Evolutionary conservation across 2,797 vertebrate genomes (phyloP).

Genomic region (Crocidura indochinensis): DNA sequence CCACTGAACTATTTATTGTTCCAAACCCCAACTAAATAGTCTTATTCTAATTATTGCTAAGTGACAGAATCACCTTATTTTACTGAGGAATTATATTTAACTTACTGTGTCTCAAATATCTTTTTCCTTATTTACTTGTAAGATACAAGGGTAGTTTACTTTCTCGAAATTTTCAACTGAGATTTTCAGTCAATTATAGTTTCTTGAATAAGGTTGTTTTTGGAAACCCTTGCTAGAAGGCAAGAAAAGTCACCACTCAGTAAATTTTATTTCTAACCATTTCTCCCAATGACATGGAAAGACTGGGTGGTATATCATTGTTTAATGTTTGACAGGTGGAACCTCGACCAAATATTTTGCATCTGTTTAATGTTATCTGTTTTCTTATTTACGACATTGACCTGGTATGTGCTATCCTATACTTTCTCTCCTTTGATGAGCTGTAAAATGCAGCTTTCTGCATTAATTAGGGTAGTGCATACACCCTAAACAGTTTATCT

Average conservation of each 20-base stretch:
- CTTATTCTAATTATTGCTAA: neutral
- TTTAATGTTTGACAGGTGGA: neutral
- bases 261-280: neutral
- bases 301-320: too few species aligned
- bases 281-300: neutral
- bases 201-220: slow-evolving; percentile 44
- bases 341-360: slow-evolving; percentile 22
- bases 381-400: slow-evolving; percentile 6
- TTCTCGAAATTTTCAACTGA: slow-evolving; percentile 45
- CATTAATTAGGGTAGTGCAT: neutral
- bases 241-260: neutral
- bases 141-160: neutral
- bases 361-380: neutral
- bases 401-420: neutral
- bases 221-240: slow-evolving; percentile 19
- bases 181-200: slow-evolving; percentile 1
- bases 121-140: slow-evolving; percentile 45
- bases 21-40: neutral
- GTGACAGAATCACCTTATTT: neutral
- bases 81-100: too few species aligned
- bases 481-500: neutral
- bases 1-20: too few species aligned
- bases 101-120: slow-evolving; percentile 35
- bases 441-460: neutral
- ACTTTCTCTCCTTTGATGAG: neutral